These are phyloP conservation scores for Gymnopithys bicolor DNA, from an alignment of 2,797 vertebrate species.

Conservation along the genomic window DNA sequence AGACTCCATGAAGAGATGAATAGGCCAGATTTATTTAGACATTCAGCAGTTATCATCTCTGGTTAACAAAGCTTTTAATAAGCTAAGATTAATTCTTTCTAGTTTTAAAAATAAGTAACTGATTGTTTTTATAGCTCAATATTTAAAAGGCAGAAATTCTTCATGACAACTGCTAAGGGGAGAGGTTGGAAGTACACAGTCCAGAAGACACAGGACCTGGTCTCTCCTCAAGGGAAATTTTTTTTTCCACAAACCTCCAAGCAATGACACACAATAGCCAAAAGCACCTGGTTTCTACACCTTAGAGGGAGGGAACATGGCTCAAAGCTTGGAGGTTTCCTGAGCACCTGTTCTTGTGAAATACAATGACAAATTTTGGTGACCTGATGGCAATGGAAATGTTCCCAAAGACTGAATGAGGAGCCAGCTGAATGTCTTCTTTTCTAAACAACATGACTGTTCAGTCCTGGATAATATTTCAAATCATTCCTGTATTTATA, in stretches of 20 bases:
- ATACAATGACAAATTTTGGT: background rate
- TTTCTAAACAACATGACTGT: background rate
- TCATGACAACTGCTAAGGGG: background rate
- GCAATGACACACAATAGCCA: background rate
- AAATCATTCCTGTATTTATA: background rate
- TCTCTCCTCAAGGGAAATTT: background rate
- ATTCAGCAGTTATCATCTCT: background rate
- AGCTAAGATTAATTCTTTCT: background rate
- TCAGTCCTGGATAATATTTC: background rate
- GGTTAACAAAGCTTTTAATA: background rate
- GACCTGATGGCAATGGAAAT: background rate
- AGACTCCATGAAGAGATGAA: background rate
- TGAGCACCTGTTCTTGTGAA: background rate
- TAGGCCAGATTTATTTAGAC: background rate
- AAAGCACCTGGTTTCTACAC: background rate
- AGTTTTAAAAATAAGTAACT: background rate
- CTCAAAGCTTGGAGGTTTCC: background rate
- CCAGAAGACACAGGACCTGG: background rate
- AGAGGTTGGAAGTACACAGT: fast-evolving
- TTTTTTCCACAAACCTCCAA: background rate
- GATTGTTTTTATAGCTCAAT: background rate
- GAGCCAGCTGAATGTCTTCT: background rate
- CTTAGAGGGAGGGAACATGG: background rate
- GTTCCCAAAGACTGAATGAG: background rate
- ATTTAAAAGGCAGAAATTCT: background rate